Evolutionary conservation across 2,113 vertebrate genomes (phyloP), one percentile per base, ranked within the genome.

Genomic region (Callaeas wilsoni): DNA sequence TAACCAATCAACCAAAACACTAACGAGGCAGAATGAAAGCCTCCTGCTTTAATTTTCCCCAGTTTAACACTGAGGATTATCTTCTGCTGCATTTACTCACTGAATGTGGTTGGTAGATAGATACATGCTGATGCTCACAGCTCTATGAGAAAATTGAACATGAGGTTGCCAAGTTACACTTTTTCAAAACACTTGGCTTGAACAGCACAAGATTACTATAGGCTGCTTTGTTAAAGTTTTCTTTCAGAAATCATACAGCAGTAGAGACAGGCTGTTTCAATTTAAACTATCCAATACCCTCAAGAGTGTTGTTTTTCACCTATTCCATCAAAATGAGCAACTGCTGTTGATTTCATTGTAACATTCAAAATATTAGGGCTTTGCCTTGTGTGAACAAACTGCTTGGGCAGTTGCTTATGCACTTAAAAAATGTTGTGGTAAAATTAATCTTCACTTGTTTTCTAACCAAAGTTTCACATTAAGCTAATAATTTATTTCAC

Each of bases 141-240:
- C 7, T 77, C 77, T 53, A 7, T 19, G n/a, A 84, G 17, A 15
- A 55, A 77, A 53, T 7, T 50, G 14, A 37, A 62, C 13, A 20
- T 23, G 59, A 23, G 22, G 5, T 25, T 83, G 25, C 3, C 4
- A 70, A 22, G 16, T 23, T 39, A 30, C 1, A 3, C 0, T 32
- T 74, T 68, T 87, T 71, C 1, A 6, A 81, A 78, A 63, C 39
- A 15, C 22, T 2, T 0, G 14, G 13, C 14, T 55, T 65, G 13
- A 87, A 63, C 2, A 13, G 35, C 3, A 9, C n/a, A 8, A 8
- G 29, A 10, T 53, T 76, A 21, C 76, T 56, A 21, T 6, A 69
- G 37, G 3, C 9, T 47, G 29, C 10, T n/a, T 56, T 29, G 6
- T 69, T 62, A 46, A 77, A 46, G 1, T 57, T 52, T 4, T 0